Base-by-base conservation (phyloP, 2,113 vertebrate species). In the Hymenochirus boettgeri region DNA sequence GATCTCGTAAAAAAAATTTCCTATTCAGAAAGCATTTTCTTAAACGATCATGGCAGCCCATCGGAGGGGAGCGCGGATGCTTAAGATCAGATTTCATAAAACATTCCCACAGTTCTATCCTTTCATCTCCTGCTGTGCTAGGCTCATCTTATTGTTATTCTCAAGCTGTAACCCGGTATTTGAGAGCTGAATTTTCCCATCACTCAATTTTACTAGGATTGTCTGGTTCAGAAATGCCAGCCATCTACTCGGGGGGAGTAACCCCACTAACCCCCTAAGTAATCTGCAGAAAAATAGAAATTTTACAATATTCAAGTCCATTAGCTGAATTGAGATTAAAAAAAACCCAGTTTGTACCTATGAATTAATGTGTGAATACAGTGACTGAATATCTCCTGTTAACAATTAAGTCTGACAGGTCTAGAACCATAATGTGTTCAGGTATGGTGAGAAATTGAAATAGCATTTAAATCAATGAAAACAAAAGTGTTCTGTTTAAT, bases 181-280 rank as follows among this genome's bases (percentile, higher is more conserved):
- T 67, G 56, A 67, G 56, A 67, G 47, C 47, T 58, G 64, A 67
- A 67, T 59, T 67, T 64, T 59, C 55, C 64, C 64, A 67, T 67
- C 64, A 57, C 56, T 67, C 64, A 67, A 27, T 67, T 67, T 67
- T 59, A 67, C 56, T 67, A 67, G 64, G 56, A 67, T 67, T 67
- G 64, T 67, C 64, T 67, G 39, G 56, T 33, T 53, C 33, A 29
- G 56, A 67, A 67, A 67, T 67, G 64, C 64, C 64, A 67, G 64
- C 64, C 42, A 57, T 67, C 64, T 33, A 67, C 64, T 59, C n/a
- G n/a, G n/a, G n/a, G n/a, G n/a, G n/a, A n/a, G n/a, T 39, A 57
- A 42, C 12, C 21, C 33, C 39, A 13, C 39, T 17, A 12, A 13
- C 39, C 56, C 56, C 11, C 51, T 67, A 67, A 59, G 64, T 67